Evolutionary conservation across 2,888 invertebrate species (phyloP), one percentile per base, ranked within the genome.

Genomic region (Heteromurus nitidus): DNA sequence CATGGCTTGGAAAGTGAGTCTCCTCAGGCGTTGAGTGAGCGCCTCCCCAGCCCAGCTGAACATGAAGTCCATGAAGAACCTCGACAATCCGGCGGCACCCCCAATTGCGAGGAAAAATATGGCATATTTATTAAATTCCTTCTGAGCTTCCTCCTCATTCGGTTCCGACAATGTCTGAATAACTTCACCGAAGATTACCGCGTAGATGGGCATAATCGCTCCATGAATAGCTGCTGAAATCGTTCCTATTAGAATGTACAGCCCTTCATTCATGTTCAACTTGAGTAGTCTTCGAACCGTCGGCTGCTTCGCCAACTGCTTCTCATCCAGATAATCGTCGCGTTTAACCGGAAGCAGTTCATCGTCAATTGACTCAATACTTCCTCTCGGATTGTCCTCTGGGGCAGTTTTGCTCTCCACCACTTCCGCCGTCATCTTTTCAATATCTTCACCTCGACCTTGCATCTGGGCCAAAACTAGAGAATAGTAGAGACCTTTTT

Each of bases 11-110:
- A 95, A 95, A 89, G 93, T 91, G 47, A 90, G 83, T 36, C 91
- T 91, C 69, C 96, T 90, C 3, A 96, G 89, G 81, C 95, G 91
- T 88, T 93, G 92, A 0, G 96, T 96, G 68, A 96, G 90, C 83
- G 91, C 90, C 89, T 96, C 96, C 47, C 96, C 96, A 42, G 96
- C 94, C 31, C 94, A 90, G 0, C 92, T 93, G 89, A 95, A 95
- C 88, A 93, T 91, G 87, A 91, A 93, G 85, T 93, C 92, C 91
- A 93, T 86, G 11, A 88, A 85, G 50, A 82, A 86, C 75, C 81
- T 82, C 9, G 84, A 82, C 13, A 88, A 42, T 26, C 88, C 89
- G 24, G 89, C 87, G 28, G 87, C 85, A 5, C 89, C 75, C 36
- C 89, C 89, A 83, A 89, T 87, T 1, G 20, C 50, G 13, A 89